A percentile compares a stretch with the other conserved stretches of the same genome.
phyloP scores from a whole-genome alignment of 2,888 invertebrate genomes.

The Lepidocyrtoides sp. region DNA sequence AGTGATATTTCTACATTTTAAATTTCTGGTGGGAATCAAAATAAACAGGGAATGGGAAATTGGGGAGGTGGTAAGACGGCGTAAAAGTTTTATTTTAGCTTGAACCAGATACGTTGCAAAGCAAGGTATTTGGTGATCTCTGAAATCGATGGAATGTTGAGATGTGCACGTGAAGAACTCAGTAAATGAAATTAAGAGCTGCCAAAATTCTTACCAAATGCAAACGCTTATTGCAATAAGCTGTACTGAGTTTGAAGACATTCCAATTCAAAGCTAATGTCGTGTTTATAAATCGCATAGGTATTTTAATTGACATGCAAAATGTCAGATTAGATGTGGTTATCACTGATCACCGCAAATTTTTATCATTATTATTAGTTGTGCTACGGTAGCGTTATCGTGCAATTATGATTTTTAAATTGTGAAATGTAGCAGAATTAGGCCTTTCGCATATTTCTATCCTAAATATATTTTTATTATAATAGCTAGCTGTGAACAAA shows the following conservation, averaged over 20 bases:
- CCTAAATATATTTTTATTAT: slow-evolving; percentile 6
- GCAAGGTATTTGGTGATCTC: too few species aligned
- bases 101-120: too few species aligned
- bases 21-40: too few species aligned
- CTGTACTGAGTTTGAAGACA: too few species aligned
- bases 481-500: slow-evolving; percentile 72
- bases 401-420: slow-evolving; percentile 37
- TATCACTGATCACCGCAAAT: background rate
- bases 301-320: background rate
- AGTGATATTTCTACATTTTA: too few species aligned
- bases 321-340: slow-evolving; percentile 15
- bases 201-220: too few species aligned
- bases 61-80: background rate
- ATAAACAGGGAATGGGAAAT: background rate
- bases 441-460: too few species aligned
- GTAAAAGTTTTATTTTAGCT: too few species aligned
- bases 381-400: background rate
- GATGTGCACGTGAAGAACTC: too few species aligned
- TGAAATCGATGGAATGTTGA: too few species aligned
- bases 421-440: background rate
- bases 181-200: too few species aligned
- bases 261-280: background rate
- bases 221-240: too few species aligned
- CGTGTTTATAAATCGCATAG: slow-evolving; percentile 22
- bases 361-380: background rate